Conservation (phyloP, 2,888 invertebrate genomes). For the Notodonta ziczac region DNA sequence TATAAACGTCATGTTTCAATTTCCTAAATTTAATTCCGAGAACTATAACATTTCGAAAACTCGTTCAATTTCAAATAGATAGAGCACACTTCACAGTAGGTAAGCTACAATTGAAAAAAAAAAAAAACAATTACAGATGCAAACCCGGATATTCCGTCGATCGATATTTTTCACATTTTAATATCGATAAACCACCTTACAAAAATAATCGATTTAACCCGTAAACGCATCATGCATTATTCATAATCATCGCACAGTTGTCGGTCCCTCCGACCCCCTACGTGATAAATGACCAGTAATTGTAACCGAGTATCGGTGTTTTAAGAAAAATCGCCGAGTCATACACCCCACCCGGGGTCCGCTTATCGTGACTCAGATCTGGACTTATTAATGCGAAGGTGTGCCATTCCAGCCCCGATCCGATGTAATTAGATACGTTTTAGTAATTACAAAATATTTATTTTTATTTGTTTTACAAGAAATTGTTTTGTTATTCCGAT, state of each 20-base stretch:
- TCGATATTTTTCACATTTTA: background rate
- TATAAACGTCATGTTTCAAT: too few relatives aligned
- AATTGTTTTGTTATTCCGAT: too few relatives aligned
- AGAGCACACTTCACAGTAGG: too few relatives aligned
- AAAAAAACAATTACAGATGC: too few relatives aligned
- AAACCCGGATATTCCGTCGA: background rate
- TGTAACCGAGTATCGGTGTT: conserved; percentile 64
- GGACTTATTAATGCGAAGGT: conserved; percentile 30
- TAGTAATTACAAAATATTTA: conserved; percentile 14
- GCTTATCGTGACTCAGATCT: conserved; percentile 31
- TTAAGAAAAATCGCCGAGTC: conserved; percentile 64
- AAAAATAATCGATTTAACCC: conserved; percentile 34
- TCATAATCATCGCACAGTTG: conserved; percentile 35
- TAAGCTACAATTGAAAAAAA: too few relatives aligned
- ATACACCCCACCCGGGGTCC: conserved; percentile 33
- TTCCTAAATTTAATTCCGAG: too few relatives aligned
- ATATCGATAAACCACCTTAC: conserved; percentile 1
- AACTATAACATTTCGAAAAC: too few relatives aligned
- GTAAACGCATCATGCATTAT: conserved; percentile 36
- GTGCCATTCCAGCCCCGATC: conserved; percentile 11
- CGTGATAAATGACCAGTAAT: conserved; percentile 72
- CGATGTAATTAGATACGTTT: conserved; percentile 39
- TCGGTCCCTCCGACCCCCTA: conserved; percentile 29
- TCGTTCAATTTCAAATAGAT: too few relatives aligned
- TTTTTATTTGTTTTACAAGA: conserved; percentile 1